phyloP scores from a whole-genome alignment of 2,888 invertebrate genomes.

The Eledona agricola region DNA sequence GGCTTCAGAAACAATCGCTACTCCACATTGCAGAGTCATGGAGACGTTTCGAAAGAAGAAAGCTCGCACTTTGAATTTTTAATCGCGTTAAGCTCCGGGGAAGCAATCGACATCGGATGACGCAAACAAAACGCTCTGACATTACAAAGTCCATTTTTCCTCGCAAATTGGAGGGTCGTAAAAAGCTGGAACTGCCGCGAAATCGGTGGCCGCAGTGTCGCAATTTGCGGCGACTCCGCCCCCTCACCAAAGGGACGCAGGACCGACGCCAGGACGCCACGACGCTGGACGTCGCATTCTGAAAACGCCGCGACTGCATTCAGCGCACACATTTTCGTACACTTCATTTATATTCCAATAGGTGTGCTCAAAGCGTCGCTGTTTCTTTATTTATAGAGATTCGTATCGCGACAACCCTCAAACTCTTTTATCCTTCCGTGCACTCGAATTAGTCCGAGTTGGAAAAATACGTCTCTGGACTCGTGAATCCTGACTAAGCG shows the following conservation, averaged over 20 bases:
- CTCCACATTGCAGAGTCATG: conserved; percentile 34
- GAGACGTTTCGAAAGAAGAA: conserved; percentile 24
- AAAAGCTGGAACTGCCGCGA: conserved; percentile 56
- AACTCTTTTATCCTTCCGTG: no score
- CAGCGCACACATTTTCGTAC: background rate
- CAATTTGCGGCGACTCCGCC: conserved; percentile 59
- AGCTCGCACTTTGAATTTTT: conserved; percentile 18
- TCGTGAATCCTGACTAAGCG: conserved; percentile 53
- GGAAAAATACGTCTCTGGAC: conserved; percentile 40
- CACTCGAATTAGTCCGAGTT: no score
- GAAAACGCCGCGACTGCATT: conserved; percentile 17
- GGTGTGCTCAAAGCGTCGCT: conserved; percentile 1
- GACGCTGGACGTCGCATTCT: conserved; percentile 4
- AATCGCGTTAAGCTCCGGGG: conserved; percentile 20
- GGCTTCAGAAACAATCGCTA: conserved; percentile 37
- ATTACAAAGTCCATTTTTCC: conserved; percentile 57
- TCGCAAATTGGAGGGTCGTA: conserved; percentile 61
- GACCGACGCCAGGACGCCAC: conserved; percentile 39
- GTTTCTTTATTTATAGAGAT: conserved; percentile 16
- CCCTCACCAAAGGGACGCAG: conserved; percentile 47
- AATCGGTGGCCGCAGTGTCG: conserved; percentile 59
- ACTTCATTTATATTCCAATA: conserved; percentile 18
- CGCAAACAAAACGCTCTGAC: conserved; percentile 42
- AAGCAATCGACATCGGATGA: conserved; percentile 44
- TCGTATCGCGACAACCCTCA: conserved; percentile 1